Conservation (phyloP, 2,888 invertebrate species). For the Eumacrocentrus americanus region DNA sequence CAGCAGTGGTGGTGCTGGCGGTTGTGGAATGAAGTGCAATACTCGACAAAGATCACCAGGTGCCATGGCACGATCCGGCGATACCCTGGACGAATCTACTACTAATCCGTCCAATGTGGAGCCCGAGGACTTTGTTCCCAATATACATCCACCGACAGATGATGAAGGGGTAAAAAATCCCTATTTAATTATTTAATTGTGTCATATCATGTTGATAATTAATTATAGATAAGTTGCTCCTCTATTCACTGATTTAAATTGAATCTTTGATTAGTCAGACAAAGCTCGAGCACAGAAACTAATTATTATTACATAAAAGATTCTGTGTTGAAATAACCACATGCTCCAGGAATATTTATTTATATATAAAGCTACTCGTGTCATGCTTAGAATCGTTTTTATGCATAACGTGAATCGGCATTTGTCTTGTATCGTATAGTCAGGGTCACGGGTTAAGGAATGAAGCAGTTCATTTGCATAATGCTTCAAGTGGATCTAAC, state of each 20-base stretch:
- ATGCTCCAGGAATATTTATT: background rate
- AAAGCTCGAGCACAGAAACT: background rate
- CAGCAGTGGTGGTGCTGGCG: constrained; percentile 49
- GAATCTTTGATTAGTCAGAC: background rate
- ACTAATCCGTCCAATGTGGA: constrained; percentile 51
- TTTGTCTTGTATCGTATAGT: constrained; percentile 39
- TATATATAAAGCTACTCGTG: constrained; percentile 17
- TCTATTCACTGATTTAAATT: background rate
- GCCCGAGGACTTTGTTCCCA: constrained; percentile 54
- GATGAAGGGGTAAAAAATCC: constrained; percentile 53
- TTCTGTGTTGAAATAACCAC: background rate
- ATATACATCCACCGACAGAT: constrained; percentile 54
- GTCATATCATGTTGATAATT: too few species aligned
- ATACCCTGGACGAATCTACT: constrained; percentile 53
- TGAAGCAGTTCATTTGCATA: constrained; percentile 43
- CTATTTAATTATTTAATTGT: background rate
- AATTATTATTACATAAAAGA: background rate
- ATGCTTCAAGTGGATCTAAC: constrained; percentile 38
- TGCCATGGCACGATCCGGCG: constrained; percentile 49
- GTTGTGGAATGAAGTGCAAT: constrained; percentile 47
- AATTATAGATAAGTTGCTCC: too few species aligned
- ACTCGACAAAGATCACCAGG: constrained; percentile 57
- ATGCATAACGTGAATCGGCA: constrained; percentile 35
- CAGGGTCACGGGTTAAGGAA: constrained; percentile 43
- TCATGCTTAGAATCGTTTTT: constrained; percentile 23